Evolutionary conservation across 2,113 vertebrate species (phyloP), one percentile per base, ranked within the genome.

Genomic region (Carettochelys insculpta): DNA sequence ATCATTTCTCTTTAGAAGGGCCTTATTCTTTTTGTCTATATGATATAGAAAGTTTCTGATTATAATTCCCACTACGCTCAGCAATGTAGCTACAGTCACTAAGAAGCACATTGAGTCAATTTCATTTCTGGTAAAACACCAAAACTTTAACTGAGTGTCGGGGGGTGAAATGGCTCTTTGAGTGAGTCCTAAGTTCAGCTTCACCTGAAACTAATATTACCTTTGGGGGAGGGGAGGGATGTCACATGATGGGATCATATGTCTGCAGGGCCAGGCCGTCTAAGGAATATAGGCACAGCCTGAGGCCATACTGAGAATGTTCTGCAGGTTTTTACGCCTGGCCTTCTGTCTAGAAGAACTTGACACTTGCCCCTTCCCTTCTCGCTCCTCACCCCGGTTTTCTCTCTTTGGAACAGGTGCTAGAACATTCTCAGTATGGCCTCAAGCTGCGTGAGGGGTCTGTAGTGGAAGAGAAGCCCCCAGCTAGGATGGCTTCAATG

Each of bases 1-100:
- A 95, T 94, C 9, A 27, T 86, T 93, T 50, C 83, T 52, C 71
- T 89, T 31, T 68, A 83, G 87, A 87, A 95, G 82, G 10, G 5
- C 95, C 85, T 93, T 88, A 86, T 76, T 84, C 84, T 84, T 90
- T 92, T 87, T 56, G 78, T 92, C 73, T 90, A 8, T n/a, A 2
- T 13, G 51, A 53, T 6, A 0, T 50, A 77, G 84, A 91, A 93
- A 96, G 91, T 43, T 43, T 38, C 38, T 79, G 75, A 58, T 80
- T 83, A 86, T 43, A 8, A 82, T 83, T 80, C 51, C 68, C 34
- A 41, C 2, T 47, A 14, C 1, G 0, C 71, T 10, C 1, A 6
- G 56, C 47, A 71, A 34, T 0, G 51, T 1, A 12, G 87, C 90
- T 76, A 71, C 25, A 85, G 58, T n/a, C 75, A 71, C 76, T 76